phyloP scores from a whole-genome alignment of 2,113 vertebrate species.

The Melanerpes formicivorus region DNA sequence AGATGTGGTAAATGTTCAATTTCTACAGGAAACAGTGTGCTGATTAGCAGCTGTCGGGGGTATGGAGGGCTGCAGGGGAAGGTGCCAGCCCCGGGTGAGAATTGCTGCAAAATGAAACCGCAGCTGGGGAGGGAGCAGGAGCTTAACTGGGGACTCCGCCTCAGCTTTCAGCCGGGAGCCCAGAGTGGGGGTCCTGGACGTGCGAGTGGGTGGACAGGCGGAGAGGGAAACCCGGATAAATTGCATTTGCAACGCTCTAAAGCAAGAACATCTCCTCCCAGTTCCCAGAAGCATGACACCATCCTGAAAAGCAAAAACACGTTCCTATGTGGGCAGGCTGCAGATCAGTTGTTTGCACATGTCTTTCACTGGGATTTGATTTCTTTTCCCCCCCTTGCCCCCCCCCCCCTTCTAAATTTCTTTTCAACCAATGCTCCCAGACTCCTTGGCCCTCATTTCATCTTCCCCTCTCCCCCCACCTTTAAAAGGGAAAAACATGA shows the following conservation, averaged over 20 bases:
- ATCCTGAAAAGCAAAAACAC: conserved; percentile 54
- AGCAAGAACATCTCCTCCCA: conserved; percentile 62
- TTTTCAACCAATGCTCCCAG: not conserved
- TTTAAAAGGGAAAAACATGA: not conserved
- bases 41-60: not conserved
- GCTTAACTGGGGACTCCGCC: not conserved
- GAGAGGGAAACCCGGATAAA: not conserved
- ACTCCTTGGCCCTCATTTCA: not conserved
- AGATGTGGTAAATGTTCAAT: not conserved
- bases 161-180: not conserved
- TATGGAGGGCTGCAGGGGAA: not conserved
- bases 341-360: conserved; percentile 47
- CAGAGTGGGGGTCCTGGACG: not conserved
- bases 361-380: not conserved
- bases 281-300: conserved; percentile 66
- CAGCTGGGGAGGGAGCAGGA: not conserved
- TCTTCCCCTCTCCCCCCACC: rapidly evolving
- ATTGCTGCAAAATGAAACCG: not conserved
- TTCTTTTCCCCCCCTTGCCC: too few species aligned
- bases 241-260: not conserved
- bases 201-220: not conserved
- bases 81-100: not conserved
- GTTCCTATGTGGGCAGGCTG: conserved; percentile 51
- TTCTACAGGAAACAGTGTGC: not conserved
- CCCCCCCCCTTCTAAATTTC: too few species aligned